Evolutionary conservation across 2,113 vertebrate genomes (phyloP).

Genomic region (Dasyprocta punctata): DNA sequence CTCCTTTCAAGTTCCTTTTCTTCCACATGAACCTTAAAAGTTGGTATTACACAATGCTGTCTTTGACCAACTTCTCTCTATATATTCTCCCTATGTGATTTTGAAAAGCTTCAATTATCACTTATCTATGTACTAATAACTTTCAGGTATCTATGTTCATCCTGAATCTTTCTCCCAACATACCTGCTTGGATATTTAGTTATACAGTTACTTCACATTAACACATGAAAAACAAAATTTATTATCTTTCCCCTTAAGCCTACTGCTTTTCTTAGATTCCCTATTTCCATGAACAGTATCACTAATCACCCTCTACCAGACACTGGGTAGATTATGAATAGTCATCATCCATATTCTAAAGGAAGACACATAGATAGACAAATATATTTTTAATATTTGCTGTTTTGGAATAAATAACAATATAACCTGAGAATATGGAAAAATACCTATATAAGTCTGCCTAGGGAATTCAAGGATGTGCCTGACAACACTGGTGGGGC

Average conservation of each 20-base stretch:
- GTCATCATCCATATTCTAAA: not conserved
- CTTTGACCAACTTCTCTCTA: not conserved
- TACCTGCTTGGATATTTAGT: not conserved
- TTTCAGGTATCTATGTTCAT: not conserved
- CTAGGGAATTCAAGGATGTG: not conserved
- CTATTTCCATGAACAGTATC: not conserved
- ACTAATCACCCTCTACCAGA: not conserved
- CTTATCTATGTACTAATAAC: not conserved
- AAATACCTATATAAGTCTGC: not conserved
- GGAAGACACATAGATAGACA: not conserved
- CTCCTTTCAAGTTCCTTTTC: not conserved
- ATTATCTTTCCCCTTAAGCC: not conserved
- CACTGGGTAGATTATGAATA: not conserved
- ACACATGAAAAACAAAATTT: not conserved
- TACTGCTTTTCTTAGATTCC: not conserved
- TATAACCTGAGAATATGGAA: not conserved
- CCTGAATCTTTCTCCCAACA: not conserved
- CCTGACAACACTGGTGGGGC: not conserved
- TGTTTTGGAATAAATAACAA: constrained; percentile 26
- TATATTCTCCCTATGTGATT: not conserved
- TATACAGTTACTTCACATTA: not conserved
- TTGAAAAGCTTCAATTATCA: not conserved
- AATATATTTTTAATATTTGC: constrained; percentile 4
- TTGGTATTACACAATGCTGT: not conserved
- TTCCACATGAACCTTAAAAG: not conserved